Base-by-base conservation (phyloP, 92 coral and sea anemone species). In the Epizoanthus rinbou region DNA sequence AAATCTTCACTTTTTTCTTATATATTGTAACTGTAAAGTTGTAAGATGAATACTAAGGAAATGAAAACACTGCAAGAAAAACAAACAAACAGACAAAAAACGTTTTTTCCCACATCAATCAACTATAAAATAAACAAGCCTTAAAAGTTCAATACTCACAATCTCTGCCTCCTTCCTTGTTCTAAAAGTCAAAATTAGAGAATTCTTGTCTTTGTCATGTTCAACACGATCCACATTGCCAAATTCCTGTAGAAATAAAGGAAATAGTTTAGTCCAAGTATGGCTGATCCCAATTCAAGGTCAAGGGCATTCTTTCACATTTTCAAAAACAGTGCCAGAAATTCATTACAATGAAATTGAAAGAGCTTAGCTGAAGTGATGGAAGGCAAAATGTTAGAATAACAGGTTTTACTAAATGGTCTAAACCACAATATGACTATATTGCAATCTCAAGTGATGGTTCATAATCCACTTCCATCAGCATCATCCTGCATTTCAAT, bases 141-240 rank as follows among this genome's bases (percentile, higher is more conserved):
- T 22, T 22, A 64, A 15, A 64, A 16, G 3, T 11, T 3, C 17
- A 10, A 22, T 31, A 80, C 99, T 86, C 92, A 96, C 99, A 56
- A 88, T 92, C 87, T 97, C 99, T 21, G 99, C 99, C 79, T 97
- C 98, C 69, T 94, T 97, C 79, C 98, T 90, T 68, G 99, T 88
- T 59, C 97, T 79, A 76, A 92, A 97, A 28, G 98, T 94, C 74
- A 97, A 70, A 54, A 90, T 75, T 16, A 97, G 84, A 21, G 73
- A 75, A 2, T 72, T 45, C 68, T 74, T 87, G 43, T 97, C 95
- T 82, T 86, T 90, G 64, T 83, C 90, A 43, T 97, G 91, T 63
- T 97, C 99, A 8, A 90, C 91, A 35, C 89, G 91, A 75, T 97
- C 97, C 73, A 97, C 98, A 84, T 91, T 95, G 23, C 99, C 98